A percentile compares a stretch with the other conserved stretches of the same genome.
Conservation (phyloP, 2,888 invertebrate species). For the Dicranocentrus wangi region DNA sequence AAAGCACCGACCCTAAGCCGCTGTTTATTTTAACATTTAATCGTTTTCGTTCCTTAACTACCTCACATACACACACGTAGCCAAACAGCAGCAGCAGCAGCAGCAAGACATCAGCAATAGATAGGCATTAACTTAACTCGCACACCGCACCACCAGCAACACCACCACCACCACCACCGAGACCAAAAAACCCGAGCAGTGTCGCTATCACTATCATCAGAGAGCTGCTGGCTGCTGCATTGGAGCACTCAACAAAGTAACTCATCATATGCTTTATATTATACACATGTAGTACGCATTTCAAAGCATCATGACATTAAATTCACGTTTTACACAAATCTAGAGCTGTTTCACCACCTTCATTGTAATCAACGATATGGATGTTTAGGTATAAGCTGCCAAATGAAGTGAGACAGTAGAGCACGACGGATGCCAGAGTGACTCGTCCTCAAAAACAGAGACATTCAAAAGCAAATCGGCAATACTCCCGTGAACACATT, state of each 20-base stretch:
- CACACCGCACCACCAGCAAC: conserved; percentile 32
- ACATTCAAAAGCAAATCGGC: not conserved
- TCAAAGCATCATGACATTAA: conserved; percentile 46
- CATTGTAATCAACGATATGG: conserved; percentile 20
- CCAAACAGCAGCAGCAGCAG: conserved; percentile 42
- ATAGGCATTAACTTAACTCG: conserved; percentile 25
- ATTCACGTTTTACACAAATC: conserved; percentile 56
- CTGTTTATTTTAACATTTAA: conserved; percentile 73
- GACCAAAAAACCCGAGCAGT: not conserved
- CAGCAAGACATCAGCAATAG: conserved; percentile 31
- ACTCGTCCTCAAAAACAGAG: not conserved
- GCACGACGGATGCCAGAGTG: conserved; percentile 10
- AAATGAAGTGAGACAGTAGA: conserved; percentile 18
- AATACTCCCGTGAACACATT: too few relatives aligned
- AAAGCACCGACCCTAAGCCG: conserved; percentile 68
- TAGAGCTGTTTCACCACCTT: conserved; percentile 38
- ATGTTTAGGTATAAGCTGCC: conserved; percentile 9
- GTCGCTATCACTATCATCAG: conserved; percentile 18
- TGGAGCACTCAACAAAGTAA: conserved; percentile 32
- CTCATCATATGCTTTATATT: conserved; percentile 18
- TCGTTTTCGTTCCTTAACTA: conserved; percentile 71
- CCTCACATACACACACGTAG: conserved; percentile 67
- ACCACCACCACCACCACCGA: not conserved
- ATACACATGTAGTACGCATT: conserved; percentile 10
- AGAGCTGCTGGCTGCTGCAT: too few relatives aligned